Evolutionary conservation across 2,888 invertebrate genomes (phyloP).

Genomic region (Watsonalla cultraria): DNA sequence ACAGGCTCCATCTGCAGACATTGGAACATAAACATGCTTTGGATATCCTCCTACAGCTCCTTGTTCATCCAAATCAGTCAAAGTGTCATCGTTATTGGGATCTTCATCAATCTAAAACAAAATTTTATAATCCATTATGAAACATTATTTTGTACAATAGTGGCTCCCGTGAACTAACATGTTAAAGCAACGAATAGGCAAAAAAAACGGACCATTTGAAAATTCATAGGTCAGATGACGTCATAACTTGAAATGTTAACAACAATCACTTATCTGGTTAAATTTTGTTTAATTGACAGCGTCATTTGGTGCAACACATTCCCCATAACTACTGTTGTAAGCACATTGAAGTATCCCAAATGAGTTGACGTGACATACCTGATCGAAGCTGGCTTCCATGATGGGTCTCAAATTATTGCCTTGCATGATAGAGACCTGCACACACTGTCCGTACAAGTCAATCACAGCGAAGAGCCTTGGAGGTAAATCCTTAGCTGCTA

Average conservation of each 20-base stretch:
- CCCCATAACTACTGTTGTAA: too few relatives aligned
- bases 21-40: constrained; percentile 42
- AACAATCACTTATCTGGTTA: too few relatives aligned
- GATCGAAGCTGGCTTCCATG: constrained; percentile 47
- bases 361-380: constrained; percentile 30
- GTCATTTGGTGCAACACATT: too few relatives aligned
- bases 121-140: constrained; percentile 2
- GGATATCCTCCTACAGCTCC: constrained; percentile 27
- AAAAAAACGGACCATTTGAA: too few relatives aligned
- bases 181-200: too few relatives aligned
- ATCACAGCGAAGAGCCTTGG: constrained; percentile 92
- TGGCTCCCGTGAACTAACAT: too few relatives aligned
- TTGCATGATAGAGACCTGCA: constrained; percentile 84
- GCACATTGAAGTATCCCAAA: too few relatives aligned
- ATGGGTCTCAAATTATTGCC: constrained; percentile 42
- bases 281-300: too few relatives aligned
- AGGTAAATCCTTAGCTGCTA: constrained; percentile 90
- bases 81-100: constrained; percentile 53
- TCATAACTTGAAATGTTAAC: too few relatives aligned
- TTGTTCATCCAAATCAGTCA: constrained; percentile 40
- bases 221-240: too few relatives aligned
- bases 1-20: constrained; percentile 44
- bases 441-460: constrained; percentile 96
- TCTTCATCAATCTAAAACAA: constrained; percentile 45
- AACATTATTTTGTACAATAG: too few relatives aligned